Conservation (phyloP, 2,113 vertebrate species). For the Gymnocephalus cernua region DNA sequence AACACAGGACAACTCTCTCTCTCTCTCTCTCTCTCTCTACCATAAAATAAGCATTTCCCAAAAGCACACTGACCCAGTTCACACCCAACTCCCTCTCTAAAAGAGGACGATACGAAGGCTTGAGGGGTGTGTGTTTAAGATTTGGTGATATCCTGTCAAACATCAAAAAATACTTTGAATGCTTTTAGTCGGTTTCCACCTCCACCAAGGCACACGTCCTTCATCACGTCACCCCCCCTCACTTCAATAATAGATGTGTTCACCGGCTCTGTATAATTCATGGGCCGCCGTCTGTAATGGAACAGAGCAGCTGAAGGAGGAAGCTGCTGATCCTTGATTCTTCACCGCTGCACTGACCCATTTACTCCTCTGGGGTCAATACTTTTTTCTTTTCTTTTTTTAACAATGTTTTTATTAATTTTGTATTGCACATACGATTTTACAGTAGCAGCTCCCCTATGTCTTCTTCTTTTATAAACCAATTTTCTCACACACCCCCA, state of each 20-base stretch:
- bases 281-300: constrained; percentile 57
- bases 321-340: constrained; percentile 21
- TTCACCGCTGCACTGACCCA: constrained; percentile 11
- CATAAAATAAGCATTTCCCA: not conserved
- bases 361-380: constrained; percentile 35
- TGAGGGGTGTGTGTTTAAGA: not conserved
- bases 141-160: constrained; percentile 1
- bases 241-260: constrained; percentile 67
- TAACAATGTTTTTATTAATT: no score
- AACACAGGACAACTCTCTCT: constrained; percentile 5
- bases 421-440: no score
- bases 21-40: not conserved
- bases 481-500: no score
- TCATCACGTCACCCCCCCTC: not conserved
- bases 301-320: constrained; percentile 51
- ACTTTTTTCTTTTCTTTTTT: no score
- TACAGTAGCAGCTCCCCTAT: no score
- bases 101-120: not conserved
- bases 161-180: constrained; percentile 22
- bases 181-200: constrained; percentile 35
- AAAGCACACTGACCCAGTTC: not conserved
- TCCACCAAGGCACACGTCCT: constrained; percentile 1
- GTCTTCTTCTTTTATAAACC: no score
- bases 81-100: not conserved
- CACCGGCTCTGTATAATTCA: constrained; percentile 72